Evolutionary conservation across 1,140 invertebrate genomes (phyloP), one percentile per base, ranked within the genome.

Genomic region (Aphaenogaster floridana): DNA sequence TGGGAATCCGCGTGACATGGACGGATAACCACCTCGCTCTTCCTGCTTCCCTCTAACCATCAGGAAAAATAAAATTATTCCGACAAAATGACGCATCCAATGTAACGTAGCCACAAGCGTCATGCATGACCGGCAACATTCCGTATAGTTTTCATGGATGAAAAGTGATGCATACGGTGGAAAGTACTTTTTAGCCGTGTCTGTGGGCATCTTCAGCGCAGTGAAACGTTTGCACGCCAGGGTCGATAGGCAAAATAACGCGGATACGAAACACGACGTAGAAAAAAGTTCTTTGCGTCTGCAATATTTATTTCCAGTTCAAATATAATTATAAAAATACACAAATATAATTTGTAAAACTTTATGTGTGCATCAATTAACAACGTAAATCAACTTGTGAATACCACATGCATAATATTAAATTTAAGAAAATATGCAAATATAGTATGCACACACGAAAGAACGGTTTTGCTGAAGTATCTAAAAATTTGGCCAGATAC

Each of bases 141-240:
- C 64, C 64, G 78, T 42, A 81, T 28, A 69, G 54, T 81, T 81
- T 57, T 81, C 78, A 81, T 69, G 63, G 78, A 69, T 81, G 64
- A 81, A 81, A 42, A 69, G 64, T 54, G 78, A 69, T 81, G 57
- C 64, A 54, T 80, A 54, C 8, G 36, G 13, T 48, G 64, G n/a
- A 69, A 69, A 28, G 8, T 81, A 81, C 64, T 81, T 69, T 81
- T 81, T 81, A 57, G 36, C 39, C 64, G 11, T 57, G 48, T 57
- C 21, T 34, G 36, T 9, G 15, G 17, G 21, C 50, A 57, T 69
- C 36, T 57, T 54, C 36, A 45, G 48, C 36, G 48, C 28, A 42
- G n/a, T 57, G 36, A 42, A 68, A 45, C 36, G 77, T 39, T 57
- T 34, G 76, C 42, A 59, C 0, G 52, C 42, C 34, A 34, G 7